These are phyloP conservation scores for Alexandromys fortis DNA, from an alignment of 2,113 vertebrate species.

Conservation along the genomic window DNA sequence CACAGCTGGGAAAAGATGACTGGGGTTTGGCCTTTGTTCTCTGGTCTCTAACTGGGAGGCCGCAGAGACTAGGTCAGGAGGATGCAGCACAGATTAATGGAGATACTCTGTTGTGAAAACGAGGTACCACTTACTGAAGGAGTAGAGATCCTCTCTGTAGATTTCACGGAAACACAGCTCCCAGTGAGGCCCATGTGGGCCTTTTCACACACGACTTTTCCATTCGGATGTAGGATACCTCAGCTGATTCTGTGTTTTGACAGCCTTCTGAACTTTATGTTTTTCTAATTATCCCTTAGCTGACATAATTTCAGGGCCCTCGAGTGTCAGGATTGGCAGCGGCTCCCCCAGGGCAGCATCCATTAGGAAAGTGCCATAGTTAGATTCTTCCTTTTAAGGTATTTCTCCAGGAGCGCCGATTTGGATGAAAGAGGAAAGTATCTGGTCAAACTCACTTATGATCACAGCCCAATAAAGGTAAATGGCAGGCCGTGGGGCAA, in stretches of 20 bases:
- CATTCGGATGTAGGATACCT: conserved; percentile 8
- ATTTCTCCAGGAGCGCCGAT: conserved; percentile 70
- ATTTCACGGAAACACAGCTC: not conserved
- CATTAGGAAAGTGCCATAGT: conserved; percentile 72
- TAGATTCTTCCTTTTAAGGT: conserved; percentile 78
- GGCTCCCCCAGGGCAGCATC: conserved; percentile 61
- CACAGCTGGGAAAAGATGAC: conserved; percentile 5
- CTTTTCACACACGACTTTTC: conserved; percentile 30
- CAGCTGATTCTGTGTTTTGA: conserved; percentile 68
- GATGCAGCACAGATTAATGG: not conserved
- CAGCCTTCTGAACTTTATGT: conserved; percentile 77
- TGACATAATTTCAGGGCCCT: conserved; percentile 78
- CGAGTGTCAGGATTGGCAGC: conserved; percentile 70
- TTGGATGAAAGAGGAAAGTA: conserved; percentile 79
- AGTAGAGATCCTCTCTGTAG: not conserved
- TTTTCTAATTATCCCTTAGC: conserved; percentile 78
- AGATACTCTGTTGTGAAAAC: not conserved
- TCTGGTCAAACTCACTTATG: conserved; percentile 76
- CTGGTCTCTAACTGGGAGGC: not conserved
- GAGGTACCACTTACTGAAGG: not conserved
- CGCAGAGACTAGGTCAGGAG: not conserved
- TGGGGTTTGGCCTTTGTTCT: not conserved
- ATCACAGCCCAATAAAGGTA: conserved; percentile 66
- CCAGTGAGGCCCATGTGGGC: conserved; percentile 15
- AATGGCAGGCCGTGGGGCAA: conserved; percentile 50